A percentile compares a stretch with the other conserved stretches of the same genome.
Conservation (phyloP, 2,113 vertebrate genomes). For the Melanotaenia duboulayi region DNA sequence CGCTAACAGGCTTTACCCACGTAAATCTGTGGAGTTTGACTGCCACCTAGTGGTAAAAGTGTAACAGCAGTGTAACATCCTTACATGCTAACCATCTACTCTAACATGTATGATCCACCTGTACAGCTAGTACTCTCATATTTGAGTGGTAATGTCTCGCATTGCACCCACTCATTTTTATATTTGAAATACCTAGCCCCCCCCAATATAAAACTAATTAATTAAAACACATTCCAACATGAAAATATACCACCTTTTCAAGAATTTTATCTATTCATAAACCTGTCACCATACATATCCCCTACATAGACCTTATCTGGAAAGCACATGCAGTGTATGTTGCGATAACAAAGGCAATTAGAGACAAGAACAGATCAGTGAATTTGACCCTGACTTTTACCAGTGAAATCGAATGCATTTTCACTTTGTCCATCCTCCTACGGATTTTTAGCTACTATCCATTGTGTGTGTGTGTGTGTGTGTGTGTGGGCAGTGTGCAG, state of each 20-base stretch:
- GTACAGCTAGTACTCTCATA: no score
- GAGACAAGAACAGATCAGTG: slow-evolving; percentile 2
- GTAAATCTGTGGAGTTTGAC: no score
- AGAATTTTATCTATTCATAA: background rate
- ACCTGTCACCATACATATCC: background rate
- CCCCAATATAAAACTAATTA: background rate
- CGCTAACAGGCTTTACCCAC: no score
- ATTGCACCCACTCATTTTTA: no score
- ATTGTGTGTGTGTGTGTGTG: slow-evolving; percentile 34
- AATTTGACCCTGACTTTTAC: slow-evolving; percentile 34
- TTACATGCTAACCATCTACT: no score
- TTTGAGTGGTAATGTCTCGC: no score
- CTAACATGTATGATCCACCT: no score
- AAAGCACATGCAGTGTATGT: background rate
- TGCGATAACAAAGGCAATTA: background rate
- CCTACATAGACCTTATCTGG: background rate
- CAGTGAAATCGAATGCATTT: slow-evolving; percentile 20
- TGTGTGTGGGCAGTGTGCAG: slow-evolving; percentile 64
- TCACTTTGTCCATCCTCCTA: slow-evolving; percentile 50
- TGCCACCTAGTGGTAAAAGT: no score
- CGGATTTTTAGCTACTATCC: slow-evolving; percentile 43
- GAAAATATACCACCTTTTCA: background rate
- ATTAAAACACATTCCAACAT: background rate
- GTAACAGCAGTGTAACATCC: no score
- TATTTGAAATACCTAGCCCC: background rate